Evolutionary conservation across 2,797 vertebrate genomes (phyloP).

Genomic region (Eutrigla gurnardus): DNA sequence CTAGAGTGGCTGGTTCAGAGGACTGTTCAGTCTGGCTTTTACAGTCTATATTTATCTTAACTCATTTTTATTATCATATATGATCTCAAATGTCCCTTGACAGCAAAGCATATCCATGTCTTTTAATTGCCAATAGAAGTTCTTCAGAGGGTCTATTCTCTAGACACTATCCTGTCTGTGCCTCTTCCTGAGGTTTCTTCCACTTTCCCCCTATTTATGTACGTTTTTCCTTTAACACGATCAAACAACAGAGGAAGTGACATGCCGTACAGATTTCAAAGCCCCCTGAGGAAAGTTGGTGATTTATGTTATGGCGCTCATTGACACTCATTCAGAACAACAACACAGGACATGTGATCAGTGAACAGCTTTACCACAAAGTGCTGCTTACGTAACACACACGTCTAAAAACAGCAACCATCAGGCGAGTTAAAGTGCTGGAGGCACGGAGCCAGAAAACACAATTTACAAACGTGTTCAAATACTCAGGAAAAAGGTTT

Average conservation of each 20-base stretch:
- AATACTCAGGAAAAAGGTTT: background rate
- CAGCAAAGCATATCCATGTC: too few species aligned
- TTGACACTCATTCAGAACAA: background rate
- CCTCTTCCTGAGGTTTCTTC: too few species aligned
- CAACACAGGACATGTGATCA: constrained; percentile 5
- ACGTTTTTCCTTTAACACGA: too few species aligned
- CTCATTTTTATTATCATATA: background rate
- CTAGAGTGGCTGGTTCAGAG: background rate
- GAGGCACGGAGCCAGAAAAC: constrained; percentile 45
- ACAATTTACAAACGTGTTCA: constrained; percentile 25
- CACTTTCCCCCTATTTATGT: too few species aligned
- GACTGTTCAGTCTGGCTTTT: too few species aligned
- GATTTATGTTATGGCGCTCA: background rate
- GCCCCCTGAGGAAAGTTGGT: too few species aligned
- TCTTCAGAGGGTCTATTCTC: too few species aligned
- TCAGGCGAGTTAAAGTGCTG: constrained; percentile 54
- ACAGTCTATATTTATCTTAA: background rate
- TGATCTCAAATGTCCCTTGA: too few species aligned
- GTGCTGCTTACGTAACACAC: constrained; percentile 41
- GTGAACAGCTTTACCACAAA: constrained; percentile 18
- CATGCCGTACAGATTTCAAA: background rate
- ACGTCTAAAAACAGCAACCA: constrained; percentile 61
- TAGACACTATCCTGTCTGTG: too few species aligned
- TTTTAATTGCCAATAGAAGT: too few species aligned
- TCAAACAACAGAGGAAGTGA: too few species aligned